These are phyloP conservation scores for Orycteropus afer DNA, from an alignment of 2,113 vertebrate genomes.

Conservation along the genomic window DNA sequence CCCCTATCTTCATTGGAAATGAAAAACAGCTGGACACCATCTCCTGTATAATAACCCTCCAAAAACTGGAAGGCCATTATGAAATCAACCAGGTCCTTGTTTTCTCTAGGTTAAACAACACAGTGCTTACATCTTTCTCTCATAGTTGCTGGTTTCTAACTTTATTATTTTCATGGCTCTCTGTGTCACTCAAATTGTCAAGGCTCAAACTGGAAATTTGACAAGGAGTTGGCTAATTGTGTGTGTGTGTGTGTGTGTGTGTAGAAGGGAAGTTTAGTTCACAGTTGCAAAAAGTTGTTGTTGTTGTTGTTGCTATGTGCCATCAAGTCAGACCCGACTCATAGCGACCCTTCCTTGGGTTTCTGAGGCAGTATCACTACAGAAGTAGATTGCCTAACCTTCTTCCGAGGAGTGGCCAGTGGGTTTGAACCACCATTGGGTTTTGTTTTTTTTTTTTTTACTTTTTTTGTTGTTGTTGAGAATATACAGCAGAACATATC, in stretches of 20 bases:
- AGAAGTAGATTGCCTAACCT: too few relatives aligned
- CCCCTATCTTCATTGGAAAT: constrained; percentile 76
- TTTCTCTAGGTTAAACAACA: constrained; percentile 55
- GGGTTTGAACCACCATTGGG: too few relatives aligned
- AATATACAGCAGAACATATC: background rate
- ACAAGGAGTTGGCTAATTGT: constrained; percentile 30
- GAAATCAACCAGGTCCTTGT: constrained; percentile 61
- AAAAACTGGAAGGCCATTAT: constrained; percentile 50
- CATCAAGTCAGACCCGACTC: too few relatives aligned
- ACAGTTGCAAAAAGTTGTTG: too few relatives aligned
- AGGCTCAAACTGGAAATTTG: constrained; percentile 1
- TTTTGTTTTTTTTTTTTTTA: background rate
- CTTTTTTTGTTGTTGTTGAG: background rate
- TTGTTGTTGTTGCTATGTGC: too few relatives aligned
- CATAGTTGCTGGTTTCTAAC: background rate
- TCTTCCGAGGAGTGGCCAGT: too few relatives aligned
- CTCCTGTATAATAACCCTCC: constrained; percentile 54
- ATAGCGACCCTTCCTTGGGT: too few relatives aligned
- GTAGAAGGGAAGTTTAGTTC: background rate
- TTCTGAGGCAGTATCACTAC: too few relatives aligned
- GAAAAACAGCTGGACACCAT: constrained; percentile 75
- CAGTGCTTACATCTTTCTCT: background rate
- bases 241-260: background rate
- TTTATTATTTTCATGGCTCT: constrained; percentile 53
- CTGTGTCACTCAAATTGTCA: constrained; percentile 56